These are phyloP conservation scores for Paralinhomoeus sp. DNA, from an alignment of 2,888 invertebrate genomes.

Conservation along the genomic window DNA sequence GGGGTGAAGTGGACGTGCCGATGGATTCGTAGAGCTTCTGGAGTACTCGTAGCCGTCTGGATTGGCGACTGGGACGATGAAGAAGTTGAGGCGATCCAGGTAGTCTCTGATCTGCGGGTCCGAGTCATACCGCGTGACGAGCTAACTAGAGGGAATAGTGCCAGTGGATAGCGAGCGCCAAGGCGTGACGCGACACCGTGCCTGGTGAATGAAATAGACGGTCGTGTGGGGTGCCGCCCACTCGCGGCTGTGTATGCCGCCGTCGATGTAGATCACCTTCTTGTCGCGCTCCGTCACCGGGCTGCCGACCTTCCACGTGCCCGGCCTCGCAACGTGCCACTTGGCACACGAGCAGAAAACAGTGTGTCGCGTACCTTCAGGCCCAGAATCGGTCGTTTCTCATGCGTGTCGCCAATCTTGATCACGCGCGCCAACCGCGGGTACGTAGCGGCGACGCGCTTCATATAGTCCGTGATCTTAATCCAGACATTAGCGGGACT, in stretches of 20 bases:
- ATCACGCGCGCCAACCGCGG: conserved; percentile 17
- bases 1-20: background rate
- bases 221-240: conserved; percentile 25
- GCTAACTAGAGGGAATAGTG: background rate
- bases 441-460: conserved; percentile 8
- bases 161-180: no score
- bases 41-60: conserved; percentile 23
- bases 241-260: conserved; percentile 21
- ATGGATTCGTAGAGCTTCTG: conserved; percentile 12
- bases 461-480: background rate
- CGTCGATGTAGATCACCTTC: conserved; percentile 23
- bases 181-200: no score
- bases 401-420: conserved; percentile 17
- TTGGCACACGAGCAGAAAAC: background rate
- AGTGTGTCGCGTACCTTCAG: conserved; percentile 13
- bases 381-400: conserved; percentile 17
- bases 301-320: background rate
- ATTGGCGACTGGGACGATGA: conserved; percentile 18
- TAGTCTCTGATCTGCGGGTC: conserved; percentile 4
- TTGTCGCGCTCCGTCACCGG: conserved; percentile 7
- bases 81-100: conserved; percentile 19
- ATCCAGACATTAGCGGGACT: background rate
- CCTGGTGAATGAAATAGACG: conserved; percentile 23
- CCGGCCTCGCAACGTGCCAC: background rate
- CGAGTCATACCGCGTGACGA: conserved; percentile 1